Conservation (phyloP, 1,140 invertebrate genomes). For the Lethrus apterus region DNA sequence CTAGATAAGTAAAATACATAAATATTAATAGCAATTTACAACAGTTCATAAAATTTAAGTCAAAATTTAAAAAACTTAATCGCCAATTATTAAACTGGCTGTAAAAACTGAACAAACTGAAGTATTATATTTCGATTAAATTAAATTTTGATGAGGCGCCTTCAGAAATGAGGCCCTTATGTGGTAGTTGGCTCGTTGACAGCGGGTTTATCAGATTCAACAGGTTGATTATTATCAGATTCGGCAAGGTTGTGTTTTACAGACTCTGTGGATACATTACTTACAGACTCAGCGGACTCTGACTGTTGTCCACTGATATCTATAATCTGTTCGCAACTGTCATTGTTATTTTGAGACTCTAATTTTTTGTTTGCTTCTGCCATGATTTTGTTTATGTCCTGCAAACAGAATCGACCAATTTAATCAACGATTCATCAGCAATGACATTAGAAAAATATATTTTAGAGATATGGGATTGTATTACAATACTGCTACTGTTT, state of each 20-base stretch:
- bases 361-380: constrained; percentile 37
- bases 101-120: constrained; percentile 23
- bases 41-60: constrained; percentile 4
- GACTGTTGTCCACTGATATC: constrained; percentile 22
- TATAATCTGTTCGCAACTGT: constrained; percentile 11
- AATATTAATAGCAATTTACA: not conserved
- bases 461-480: constrained; percentile 10
- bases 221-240: constrained; percentile 12
- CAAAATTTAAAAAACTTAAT: constrained; percentile 10
- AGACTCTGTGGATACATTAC: constrained; percentile 16
- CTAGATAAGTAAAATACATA: constrained; percentile 6
- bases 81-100: constrained; percentile 15
- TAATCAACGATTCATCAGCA: constrained; percentile 21
- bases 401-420: constrained; percentile 38
- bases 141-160: constrained; percentile 15
- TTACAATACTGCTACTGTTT: constrained; percentile 8
- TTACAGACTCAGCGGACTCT: constrained; percentile 19
- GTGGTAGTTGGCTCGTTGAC: constrained; percentile 14
- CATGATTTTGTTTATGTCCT: constrained; percentile 39
- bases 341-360: constrained; percentile 23
- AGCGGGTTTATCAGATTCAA: constrained; percentile 5
- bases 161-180: constrained; percentile 10
- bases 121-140: too few species aligned
- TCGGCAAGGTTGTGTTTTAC: constrained; percentile 3
- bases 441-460: not conserved